Conservation (phyloP, 2,113 vertebrate species). For the Micronycteris hirsuta region DNA sequence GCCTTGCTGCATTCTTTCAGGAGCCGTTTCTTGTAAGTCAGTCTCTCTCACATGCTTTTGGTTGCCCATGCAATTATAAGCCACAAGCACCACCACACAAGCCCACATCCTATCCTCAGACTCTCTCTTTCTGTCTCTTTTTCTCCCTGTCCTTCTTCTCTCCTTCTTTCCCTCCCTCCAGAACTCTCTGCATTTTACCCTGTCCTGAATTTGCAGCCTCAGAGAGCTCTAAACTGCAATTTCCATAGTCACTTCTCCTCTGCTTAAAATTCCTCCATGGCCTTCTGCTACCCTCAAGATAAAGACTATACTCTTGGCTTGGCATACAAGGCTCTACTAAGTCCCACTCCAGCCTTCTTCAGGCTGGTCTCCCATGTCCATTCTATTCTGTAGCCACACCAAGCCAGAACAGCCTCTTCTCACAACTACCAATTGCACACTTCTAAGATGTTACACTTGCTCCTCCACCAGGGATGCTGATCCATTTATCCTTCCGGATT, state of each 20-base stretch:
- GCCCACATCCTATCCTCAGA: not conserved
- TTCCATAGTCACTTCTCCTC: not conserved
- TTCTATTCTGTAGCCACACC: not conserved
- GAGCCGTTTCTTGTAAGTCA: constrained; percentile 56
- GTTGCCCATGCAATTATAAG: not conserved
- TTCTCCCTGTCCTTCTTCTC: not conserved
- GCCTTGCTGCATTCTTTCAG: not conserved
- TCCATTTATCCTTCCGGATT: not conserved
- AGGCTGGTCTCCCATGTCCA: not conserved
- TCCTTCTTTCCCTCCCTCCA: not conserved
- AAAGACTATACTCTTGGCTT: not conserved
- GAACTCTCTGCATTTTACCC: not conserved
- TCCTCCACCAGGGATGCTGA: not conserved
- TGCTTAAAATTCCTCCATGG: not conserved
- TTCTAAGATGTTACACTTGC: rapidly evolving
- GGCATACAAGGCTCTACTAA: not conserved
- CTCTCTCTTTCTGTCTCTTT: not conserved
- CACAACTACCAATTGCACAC: not conserved
- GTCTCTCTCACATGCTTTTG: not conserved
- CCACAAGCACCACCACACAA: not conserved
- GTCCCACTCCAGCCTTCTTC: not conserved
- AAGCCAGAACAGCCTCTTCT: not conserved
- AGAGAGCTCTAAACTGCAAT: not conserved
- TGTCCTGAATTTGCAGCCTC: not conserved
- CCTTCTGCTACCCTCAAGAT: not conserved